Evolutionary conservation across 1,140 invertebrate genomes (phyloP).

Genomic region (Heliconius hermathena): DNA sequence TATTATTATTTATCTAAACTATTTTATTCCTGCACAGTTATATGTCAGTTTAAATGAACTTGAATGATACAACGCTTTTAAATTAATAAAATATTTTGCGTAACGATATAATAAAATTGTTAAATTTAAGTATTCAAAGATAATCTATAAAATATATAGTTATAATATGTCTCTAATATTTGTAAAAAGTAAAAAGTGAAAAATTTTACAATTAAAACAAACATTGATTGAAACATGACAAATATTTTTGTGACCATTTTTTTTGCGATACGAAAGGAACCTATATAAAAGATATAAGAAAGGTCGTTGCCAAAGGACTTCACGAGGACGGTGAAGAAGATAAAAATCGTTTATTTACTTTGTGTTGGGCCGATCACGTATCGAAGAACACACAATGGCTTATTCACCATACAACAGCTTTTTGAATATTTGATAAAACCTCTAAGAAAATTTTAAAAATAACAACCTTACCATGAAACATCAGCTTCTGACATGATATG

Average conservation of each 20-base stretch:
- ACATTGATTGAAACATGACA: not conserved
- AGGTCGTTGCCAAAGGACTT: not conserved
- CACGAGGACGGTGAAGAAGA: not conserved
- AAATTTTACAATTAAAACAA: not conserved
- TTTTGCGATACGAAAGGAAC: not conserved
- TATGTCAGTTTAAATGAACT: too few species aligned
- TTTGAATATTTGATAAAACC: slow-evolving; percentile 7
- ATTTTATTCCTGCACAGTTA: too few species aligned
- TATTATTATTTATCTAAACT: too few species aligned
- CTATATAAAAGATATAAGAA: not conserved
- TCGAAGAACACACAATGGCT: not conserved
- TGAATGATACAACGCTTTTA: too few species aligned
- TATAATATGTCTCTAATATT: not conserved
- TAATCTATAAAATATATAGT: not conserved
- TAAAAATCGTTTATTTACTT: slow-evolving; percentile 1
- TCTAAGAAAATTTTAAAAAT: slow-evolving; percentile 10
- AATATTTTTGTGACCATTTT: not conserved
- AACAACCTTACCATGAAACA: not conserved
- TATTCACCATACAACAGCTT: slow-evolving; percentile 2
- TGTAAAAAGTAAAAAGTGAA: not conserved
- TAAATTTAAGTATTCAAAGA: not conserved
- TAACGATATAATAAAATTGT: too few species aligned
- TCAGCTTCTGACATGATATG: not conserved
- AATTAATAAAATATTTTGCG: too few species aligned
- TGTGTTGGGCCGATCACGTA: not conserved